Evolutionary conservation across 64 coral and sea anemone genomes (phyloP).

Genomic region (Hydrozoanthus tunicans): DNA sequence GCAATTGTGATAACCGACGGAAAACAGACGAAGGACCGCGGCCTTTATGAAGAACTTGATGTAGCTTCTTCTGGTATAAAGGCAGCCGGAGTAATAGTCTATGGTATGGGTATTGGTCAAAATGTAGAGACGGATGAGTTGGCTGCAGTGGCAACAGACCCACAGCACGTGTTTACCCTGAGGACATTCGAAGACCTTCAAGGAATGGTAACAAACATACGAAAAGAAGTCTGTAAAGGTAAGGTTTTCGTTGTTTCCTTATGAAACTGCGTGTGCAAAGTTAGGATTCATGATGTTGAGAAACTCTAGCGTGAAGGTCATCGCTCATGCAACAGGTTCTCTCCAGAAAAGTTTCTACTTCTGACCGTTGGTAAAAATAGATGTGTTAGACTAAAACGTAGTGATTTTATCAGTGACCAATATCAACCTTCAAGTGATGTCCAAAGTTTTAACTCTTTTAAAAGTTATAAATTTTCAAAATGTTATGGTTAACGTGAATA

Average conservation of each 20-base stretch:
- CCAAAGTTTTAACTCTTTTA: too few relatives aligned
- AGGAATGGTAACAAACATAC: slow-evolving; percentile 6
- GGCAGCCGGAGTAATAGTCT: slow-evolving; percentile 30
- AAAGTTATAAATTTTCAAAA: too few relatives aligned
- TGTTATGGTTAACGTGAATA: too few relatives aligned
- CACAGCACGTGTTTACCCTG: slow-evolving; percentile 20
- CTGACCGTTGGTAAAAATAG: too few relatives aligned
- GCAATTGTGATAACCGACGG: slow-evolving; percentile 41
- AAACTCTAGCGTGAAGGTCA: too few relatives aligned
- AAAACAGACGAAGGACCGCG: slow-evolving; percentile 37
- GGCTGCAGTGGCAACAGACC: slow-evolving; percentile 30
- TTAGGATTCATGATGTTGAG: too few relatives aligned
- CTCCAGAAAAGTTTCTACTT: too few relatives aligned
- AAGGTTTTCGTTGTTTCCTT: background rate
- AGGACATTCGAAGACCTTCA: slow-evolving; percentile 1
- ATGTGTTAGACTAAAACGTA: too few relatives aligned
- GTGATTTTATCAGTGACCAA: too few relatives aligned
- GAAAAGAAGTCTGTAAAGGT: slow-evolving; percentile 42
- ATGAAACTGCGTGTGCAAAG: too few relatives aligned
- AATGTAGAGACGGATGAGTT: slow-evolving; percentile 2
- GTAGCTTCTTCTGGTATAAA: slow-evolving; percentile 10
- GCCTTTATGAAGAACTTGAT: slow-evolving; percentile 15
- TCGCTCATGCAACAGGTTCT: too few relatives aligned
- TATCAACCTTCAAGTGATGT: too few relatives aligned
- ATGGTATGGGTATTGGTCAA: slow-evolving; percentile 37